Evolutionary conservation across 2,797 vertebrate species (phyloP).

Genomic region (Oreonectes daqikongensis): DNA sequence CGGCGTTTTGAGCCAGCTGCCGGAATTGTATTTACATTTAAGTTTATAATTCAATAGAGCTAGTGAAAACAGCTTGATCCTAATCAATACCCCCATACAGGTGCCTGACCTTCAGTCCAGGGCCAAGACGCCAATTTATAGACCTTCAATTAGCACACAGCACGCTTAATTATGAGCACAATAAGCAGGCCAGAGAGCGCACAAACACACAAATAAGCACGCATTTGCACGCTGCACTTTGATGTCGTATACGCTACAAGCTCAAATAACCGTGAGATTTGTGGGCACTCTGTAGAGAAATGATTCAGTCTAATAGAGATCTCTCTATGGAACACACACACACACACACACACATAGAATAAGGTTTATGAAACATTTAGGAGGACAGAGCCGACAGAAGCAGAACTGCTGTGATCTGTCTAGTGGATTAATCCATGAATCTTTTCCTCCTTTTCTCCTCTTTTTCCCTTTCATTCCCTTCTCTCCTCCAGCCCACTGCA

Average conservation of each 20-base stretch:
- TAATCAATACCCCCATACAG: conserved; percentile 58
- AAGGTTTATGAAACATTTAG: conserved; percentile 72
- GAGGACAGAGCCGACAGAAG: conserved; percentile 60
- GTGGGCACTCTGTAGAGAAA: conserved; percentile 34
- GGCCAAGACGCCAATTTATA: conserved; percentile 67
- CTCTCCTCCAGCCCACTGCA: background rate
- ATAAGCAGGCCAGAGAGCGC: background rate
- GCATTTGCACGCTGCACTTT: conserved; percentile 27
- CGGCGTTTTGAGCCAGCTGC: conserved; percentile 50
- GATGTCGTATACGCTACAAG: conserved; percentile 11
- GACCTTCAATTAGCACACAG: conserved; percentile 73
- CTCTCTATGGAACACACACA: conserved; percentile 19
- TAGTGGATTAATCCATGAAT: conserved; percentile 49
- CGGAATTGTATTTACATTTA: conserved; percentile 68
- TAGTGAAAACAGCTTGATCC: conserved; percentile 45
- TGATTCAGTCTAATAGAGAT: conserved; percentile 42
- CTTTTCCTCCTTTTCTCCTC: conserved; percentile 48
- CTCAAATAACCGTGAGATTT: conserved; percentile 31
- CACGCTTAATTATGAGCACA: conserved; percentile 42
- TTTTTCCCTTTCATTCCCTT: conserved; percentile 16
- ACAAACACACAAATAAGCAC: conserved; percentile 28
- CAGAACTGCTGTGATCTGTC: conserved; percentile 61
- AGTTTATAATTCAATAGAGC: conserved; percentile 63
- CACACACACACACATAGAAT: conserved; percentile 51
- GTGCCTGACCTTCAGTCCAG: conserved; percentile 69